Evolutionary conservation across 2,888 invertebrate species (phyloP).

Genomic region (Phyllotreta cruciferae): DNA sequence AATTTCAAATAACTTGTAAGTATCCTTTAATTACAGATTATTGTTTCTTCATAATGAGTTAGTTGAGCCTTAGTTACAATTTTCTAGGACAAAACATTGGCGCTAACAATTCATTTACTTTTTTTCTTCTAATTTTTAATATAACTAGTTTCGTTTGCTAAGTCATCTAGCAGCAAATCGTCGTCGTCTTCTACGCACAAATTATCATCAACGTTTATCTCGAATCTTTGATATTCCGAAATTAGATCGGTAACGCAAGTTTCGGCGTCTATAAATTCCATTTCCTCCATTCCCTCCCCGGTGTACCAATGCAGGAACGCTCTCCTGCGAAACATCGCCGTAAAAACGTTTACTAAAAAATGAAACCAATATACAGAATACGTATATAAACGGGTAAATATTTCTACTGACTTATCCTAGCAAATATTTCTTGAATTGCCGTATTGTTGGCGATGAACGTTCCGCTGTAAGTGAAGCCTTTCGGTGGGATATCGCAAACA

Average conservation of each 20-base stretch:
- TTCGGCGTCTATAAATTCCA: constrained; percentile 77
- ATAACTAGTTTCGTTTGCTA: no score
- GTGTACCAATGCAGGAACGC: constrained; percentile 83
- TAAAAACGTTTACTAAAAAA: constrained; percentile 58
- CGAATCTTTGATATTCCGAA: constrained; percentile 71
- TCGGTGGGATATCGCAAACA: constrained; percentile 74
- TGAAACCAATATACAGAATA: not conserved
- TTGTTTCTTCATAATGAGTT: no score
- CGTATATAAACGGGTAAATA: no score
- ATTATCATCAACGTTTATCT: constrained; percentile 54
- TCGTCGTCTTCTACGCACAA: constrained; percentile 24
- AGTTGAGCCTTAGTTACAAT: no score
- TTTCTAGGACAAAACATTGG: no score
- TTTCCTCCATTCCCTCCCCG: constrained; percentile 76
- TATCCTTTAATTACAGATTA: no score
- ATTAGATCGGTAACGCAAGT: constrained; percentile 77
- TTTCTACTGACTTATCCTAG: constrained; percentile 48
- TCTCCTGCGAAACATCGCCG: constrained; percentile 73
- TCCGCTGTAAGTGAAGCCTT: constrained; percentile 72
- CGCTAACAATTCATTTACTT: no score
- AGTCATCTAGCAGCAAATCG: not conserved
- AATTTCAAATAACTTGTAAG: no score
- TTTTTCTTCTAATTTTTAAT: no score
- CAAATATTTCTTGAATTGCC: constrained; percentile 83
- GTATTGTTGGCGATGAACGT: constrained; percentile 72